Percentiles rank a stretch among this genome's conserved stretches.
phyloP scores from a whole-genome alignment of 1,140 invertebrate genomes.

The Theocolax elegans region DNA sequence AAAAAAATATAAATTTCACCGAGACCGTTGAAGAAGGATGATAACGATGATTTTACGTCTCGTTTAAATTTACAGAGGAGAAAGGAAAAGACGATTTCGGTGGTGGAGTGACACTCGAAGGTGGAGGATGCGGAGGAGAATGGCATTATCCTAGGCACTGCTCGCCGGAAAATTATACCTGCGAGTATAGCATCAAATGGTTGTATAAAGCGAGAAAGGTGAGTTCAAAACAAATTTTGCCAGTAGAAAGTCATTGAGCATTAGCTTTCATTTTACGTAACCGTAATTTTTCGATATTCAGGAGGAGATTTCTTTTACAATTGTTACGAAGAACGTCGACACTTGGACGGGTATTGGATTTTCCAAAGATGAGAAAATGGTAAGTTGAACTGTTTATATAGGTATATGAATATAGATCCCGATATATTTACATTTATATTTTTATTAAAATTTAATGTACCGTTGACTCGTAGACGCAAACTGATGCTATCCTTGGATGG shows the following conservation, averaged over 20 bases:
- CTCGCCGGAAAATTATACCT: conserved; percentile 74
- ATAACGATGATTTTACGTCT: neutral
- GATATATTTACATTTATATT: conserved; percentile 16
- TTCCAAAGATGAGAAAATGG: conserved; percentile 87
- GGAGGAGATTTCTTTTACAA: conserved; percentile 86
- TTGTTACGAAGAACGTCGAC: conserved; percentile 83
- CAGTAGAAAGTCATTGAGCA: neutral
- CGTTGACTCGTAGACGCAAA: conserved; percentile 75
- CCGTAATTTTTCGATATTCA: conserved; percentile 51
- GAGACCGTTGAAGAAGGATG: too few species aligned
- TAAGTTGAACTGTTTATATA: conserved; percentile 58
- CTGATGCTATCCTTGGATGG: conserved; percentile 88
- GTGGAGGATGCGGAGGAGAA: conserved; percentile 76
- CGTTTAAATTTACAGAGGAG: conserved; percentile 55
- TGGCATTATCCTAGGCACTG: conserved; percentile 84
- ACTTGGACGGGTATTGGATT: conserved; percentile 96
- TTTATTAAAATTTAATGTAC: too few species aligned
- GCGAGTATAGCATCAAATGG: conserved; percentile 89
- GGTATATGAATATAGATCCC: too few species aligned
- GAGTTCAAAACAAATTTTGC: conserved; percentile 2
- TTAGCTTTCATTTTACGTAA: neutral
- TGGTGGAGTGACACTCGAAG: conserved; percentile 49
- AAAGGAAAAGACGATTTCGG: conserved; percentile 55
- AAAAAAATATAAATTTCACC: neutral
- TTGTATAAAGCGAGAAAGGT: conserved; percentile 76